Conservation (phyloP, 1,140 invertebrate genomes). For the Copidosoma floridanum region DNA sequence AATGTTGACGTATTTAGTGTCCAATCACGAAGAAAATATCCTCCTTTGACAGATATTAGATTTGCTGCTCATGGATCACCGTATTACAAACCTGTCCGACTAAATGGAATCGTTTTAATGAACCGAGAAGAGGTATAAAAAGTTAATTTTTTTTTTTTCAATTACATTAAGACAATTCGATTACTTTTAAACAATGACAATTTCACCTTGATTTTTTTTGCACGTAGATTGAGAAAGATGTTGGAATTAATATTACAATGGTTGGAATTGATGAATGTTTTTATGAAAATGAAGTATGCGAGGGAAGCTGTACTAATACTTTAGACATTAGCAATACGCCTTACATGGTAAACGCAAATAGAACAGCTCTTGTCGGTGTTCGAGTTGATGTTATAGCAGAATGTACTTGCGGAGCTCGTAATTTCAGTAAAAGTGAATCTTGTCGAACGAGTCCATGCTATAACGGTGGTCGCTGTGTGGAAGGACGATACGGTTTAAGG, state of each 20-base stretch:
- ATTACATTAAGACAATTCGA: background rate
- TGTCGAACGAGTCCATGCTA: conserved; percentile 89
- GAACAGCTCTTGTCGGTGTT: conserved; percentile 91
- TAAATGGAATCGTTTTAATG: conserved; percentile 93
- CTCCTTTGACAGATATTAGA: conserved; percentile 87
- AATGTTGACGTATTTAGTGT: conserved; percentile 97
- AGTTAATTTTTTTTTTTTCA: background rate
- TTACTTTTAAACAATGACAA: too few relatives aligned
- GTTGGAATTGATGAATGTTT: conserved; percentile 96
- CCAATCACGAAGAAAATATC: conserved; percentile 79
- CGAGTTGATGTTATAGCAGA: conserved; percentile 84
- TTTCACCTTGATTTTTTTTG: background rate
- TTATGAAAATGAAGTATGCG: conserved; percentile 92
- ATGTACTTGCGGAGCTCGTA: conserved; percentile 87
- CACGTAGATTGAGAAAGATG: conserved; percentile 80
- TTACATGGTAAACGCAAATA: conserved; percentile 95
- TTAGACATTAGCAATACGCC: conserved; percentile 86
- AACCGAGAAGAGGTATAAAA: conserved; percentile 76
- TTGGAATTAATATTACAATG: conserved; percentile 96
- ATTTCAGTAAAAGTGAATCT: conserved; percentile 84
- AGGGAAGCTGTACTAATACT: conserved; percentile 92
- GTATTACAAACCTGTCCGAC: conserved; percentile 89
- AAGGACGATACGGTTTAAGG: conserved; percentile 81
- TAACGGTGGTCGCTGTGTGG: conserved; percentile 91
- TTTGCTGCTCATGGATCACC: conserved; percentile 95